Base-by-base conservation (phyloP, 2,797 vertebrate species). In the Phrynocephalus guinanensis region DNA sequence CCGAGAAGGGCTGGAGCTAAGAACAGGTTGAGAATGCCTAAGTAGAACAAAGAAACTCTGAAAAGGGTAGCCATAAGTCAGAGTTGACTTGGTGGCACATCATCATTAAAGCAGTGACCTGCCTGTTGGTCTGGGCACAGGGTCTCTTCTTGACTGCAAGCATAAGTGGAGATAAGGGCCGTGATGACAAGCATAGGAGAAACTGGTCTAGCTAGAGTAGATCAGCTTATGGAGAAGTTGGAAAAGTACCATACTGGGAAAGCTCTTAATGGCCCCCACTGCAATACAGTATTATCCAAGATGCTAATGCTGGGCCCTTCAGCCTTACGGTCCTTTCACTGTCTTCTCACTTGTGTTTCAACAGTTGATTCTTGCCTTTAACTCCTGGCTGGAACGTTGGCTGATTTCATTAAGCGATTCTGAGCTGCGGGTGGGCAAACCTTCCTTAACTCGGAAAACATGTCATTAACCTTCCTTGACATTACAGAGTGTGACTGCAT, bases 381-480 rank as follows among this genome's bases (percentile, higher is more conserved):
- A 63, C 70, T 76, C 60, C 77, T 77, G 80, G 48, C 84, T 83
- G 91, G 0, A 56, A 88, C 79, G 73, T 85, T 70, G 72, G 22
- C 91, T 96, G 95, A 96, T 96, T 94, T 88, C 90, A 2, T 0
- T 95, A 95, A 96, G 94, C 92, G 92, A 96, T 96, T 95, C 95
- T 2, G 44, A 0, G 0, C 78, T 5, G 89, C 0, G 6, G 0
- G 6, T 91, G 93, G 88, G 76, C 20, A 11, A 87, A 92, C 90
- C 89, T 91, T 70, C 93, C 91, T 63, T 80, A 87, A 92, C 89
- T 91, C 0, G 79, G 87, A 92, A 94, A 94, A 92, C 93, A 94
- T 92, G 93, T 95, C 93, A 95, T 96, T 96, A 96, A 96, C 95
- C 95, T 96, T 90, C 93, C 85, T 88, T 88, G 94, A 93, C 95